A percentile compares a stretch with the other conserved stretches of the same genome.
These are phyloP conservation scores for Noctilio leporinus DNA, from an alignment of 2,113 vertebrate species.

Conservation along the genomic window DNA sequence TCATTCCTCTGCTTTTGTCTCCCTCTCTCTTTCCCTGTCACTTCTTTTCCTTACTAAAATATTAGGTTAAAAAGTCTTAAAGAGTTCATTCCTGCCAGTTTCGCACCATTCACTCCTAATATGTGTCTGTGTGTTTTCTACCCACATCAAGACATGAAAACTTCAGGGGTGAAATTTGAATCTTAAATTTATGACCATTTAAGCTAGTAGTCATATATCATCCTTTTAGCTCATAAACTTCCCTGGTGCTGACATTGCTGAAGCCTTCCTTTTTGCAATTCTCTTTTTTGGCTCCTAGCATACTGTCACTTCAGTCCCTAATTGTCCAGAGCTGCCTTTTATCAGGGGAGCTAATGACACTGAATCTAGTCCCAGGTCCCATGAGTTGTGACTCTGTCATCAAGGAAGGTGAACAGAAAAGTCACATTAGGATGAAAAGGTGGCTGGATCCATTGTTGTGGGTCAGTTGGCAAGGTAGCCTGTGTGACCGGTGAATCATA, in stretches of 20 bases:
- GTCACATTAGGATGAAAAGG: neutral
- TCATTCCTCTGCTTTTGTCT: neutral
- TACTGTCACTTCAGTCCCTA: neutral
- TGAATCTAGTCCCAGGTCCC: neutral
- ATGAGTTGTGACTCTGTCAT: neutral
- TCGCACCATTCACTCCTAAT: neutral
- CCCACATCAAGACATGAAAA: neutral
- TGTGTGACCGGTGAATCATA: neutral
- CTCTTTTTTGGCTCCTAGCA: neutral
- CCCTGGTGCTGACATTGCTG: too few relatives aligned
- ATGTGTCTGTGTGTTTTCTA: neutral
- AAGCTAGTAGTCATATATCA: neutral
- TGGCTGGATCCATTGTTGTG: neutral
- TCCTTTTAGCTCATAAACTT: neutral
- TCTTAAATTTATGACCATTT: neutral
- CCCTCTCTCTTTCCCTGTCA: neutral
- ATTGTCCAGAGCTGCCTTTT: neutral
- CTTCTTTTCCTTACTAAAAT: neutral
- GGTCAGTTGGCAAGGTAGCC: neutral
- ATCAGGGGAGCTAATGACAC: neutral
- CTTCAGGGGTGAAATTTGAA: neutral
- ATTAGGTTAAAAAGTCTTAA: neutral
- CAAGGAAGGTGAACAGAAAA: neutral
- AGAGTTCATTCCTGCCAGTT: neutral
- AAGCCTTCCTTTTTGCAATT: neutral